Percentiles rank a stretch among this genome's conserved stretches.
Conservation (phyloP, 2,113 vertebrate species). For the Aspiorhynchus laticeps region DNA sequence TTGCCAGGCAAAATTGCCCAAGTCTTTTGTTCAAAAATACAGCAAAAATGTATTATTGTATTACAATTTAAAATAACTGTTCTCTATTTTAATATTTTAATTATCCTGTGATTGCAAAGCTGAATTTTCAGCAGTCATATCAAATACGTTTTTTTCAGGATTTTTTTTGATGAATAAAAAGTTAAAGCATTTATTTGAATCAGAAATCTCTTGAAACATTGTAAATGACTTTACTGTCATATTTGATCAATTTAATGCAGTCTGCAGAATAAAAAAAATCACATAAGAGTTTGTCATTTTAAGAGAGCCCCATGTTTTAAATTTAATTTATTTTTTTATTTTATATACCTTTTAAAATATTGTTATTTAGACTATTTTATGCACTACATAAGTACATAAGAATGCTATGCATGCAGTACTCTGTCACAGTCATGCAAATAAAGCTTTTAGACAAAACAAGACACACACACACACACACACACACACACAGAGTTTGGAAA, state of each 20-base stretch:
- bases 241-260: neutral
- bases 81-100: neutral
- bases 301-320: neutral
- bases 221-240: neutral
- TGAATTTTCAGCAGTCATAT: too few relatives aligned
- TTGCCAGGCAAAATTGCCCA: too few relatives aligned
- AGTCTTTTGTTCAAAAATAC: neutral
- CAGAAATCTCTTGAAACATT: neutral
- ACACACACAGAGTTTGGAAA: neutral
- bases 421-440: neutral
- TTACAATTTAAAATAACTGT: neutral
- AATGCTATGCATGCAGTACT: neutral
- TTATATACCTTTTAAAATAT: neutral
- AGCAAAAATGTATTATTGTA: neutral
- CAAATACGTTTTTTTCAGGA: neutral
- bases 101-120: neutral
- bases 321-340: neutral
- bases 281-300: neutral
- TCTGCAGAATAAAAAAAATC: neutral
- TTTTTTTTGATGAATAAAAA: neutral
- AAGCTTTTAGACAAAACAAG: neutral
- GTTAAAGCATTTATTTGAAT: neutral
- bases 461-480: neutral
- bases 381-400: too few relatives aligned
- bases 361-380: neutral